These are phyloP conservation scores for Sorex maritimensis DNA, from an alignment of 2,797 vertebrate genomes.

Conservation along the genomic window DNA sequence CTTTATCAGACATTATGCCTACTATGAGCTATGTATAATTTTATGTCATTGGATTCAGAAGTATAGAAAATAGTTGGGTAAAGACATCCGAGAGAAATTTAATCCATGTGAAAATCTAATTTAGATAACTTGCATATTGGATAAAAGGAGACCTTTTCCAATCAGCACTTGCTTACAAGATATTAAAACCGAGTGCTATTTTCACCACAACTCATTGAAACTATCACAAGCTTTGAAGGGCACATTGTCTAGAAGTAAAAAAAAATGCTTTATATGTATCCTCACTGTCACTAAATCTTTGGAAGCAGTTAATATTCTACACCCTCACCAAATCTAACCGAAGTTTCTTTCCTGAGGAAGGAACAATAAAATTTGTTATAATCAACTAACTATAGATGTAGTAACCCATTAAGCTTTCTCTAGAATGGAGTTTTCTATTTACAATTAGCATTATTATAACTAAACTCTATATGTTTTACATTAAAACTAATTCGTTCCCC, in stretches of 20 bases:
- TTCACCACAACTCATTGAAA: conserved; percentile 41
- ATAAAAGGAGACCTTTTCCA: not conserved
- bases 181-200: not conserved
- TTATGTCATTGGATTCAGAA: not conserved
- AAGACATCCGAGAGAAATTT: conserved; percentile 5
- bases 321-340: not conserved
- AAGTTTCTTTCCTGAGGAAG: conserved; percentile 30
- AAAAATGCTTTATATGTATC: not conserved
- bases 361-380: not conserved
- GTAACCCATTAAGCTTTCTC: not conserved
- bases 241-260: not conserved
- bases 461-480: not conserved
- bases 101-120: conserved; percentile 18
- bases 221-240: not conserved
- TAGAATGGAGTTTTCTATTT: not conserved
- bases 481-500: not conserved
- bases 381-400: not conserved
- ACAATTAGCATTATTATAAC: conserved; percentile 15
- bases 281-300: no score
- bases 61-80: not conserved
- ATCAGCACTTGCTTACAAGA: not conserved
- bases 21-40: not conserved
- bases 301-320: not conserved
- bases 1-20: conserved; percentile 41
- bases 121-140: not conserved